phyloP scores from a whole-genome alignment of 2,797 vertebrate genomes.

The Alcedo atthis region DNA sequence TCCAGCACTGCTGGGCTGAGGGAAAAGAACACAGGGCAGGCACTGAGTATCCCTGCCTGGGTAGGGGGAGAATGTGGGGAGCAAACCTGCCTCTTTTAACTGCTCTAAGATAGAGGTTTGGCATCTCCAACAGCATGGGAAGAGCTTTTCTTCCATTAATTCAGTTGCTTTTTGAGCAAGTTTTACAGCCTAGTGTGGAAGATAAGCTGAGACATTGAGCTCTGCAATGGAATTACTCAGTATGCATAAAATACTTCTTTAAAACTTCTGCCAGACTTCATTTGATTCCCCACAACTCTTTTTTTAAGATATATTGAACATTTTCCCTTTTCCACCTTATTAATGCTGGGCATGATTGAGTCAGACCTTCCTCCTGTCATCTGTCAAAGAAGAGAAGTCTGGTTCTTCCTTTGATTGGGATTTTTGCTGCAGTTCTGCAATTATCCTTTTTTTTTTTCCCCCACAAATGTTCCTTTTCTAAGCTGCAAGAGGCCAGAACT shows the following conservation, averaged over 20 bases:
- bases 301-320: background rate
- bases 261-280: background rate
- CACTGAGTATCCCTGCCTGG: background rate
- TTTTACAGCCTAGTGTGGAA: background rate
- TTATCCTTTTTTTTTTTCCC: background rate
- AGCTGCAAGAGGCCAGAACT: background rate
- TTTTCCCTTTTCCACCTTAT: background rate
- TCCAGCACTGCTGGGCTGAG: rapidly evolving
- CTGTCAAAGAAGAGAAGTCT: background rate
- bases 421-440: rapidly evolving
- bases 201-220: rapidly evolving
- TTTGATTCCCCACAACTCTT: background rate
- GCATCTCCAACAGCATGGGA: background rate
- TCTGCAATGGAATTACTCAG: background rate
- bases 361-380: background rate
- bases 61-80: background rate
- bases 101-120: background rate
- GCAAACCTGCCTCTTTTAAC: background rate
- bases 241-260: background rate
- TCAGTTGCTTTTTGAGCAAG: background rate
- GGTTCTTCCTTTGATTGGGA: background rate
- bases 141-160: background rate
- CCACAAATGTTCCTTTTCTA: background rate
- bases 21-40: background rate
- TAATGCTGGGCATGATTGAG: background rate